Conservation (phyloP, 2,113 vertebrate species). For the Petaurus breviceps region DNA sequence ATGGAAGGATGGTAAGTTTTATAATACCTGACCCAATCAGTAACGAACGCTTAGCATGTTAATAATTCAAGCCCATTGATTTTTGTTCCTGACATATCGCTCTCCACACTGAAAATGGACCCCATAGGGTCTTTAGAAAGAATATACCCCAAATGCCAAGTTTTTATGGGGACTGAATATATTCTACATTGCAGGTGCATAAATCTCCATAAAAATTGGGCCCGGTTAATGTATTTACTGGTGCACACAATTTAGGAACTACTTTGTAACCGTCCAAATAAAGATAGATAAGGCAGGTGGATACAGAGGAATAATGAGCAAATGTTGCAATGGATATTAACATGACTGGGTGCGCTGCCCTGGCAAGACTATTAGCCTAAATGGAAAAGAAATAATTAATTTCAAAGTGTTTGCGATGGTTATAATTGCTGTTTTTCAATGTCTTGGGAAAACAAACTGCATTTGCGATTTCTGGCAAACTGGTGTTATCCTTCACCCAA, state of each 20-base stretch:
- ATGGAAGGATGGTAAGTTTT: slow-evolving; percentile 59
- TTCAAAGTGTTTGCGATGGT: slow-evolving; percentile 49
- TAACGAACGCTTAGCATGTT: slow-evolving; percentile 39
- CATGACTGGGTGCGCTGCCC: slow-evolving; percentile 47
- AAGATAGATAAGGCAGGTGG: slow-evolving; percentile 60
- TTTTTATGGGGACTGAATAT: slow-evolving; percentile 73
- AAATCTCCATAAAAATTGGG: slow-evolving; percentile 77
- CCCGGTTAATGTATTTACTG: slow-evolving; percentile 73
- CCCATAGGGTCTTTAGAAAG: slow-evolving; percentile 59
- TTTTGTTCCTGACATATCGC: slow-evolving; percentile 40
- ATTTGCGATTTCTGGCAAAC: slow-evolving; percentile 63
- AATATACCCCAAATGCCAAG: slow-evolving; percentile 63
- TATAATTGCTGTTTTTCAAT: slow-evolving; percentile 63
- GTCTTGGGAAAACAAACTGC: slow-evolving; percentile 61
- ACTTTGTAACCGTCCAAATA: slow-evolving; percentile 69
- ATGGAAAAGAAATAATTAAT: slow-evolving; percentile 60
- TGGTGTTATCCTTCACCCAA: slow-evolving; percentile 14
- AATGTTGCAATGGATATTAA: slow-evolving; percentile 58
- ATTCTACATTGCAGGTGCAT: slow-evolving; percentile 67
- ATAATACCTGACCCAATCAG: slow-evolving; percentile 37
- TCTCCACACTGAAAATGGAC: slow-evolving; percentile 58
- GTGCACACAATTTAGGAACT: slow-evolving; percentile 71
- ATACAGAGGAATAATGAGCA: slow-evolving; percentile 69
- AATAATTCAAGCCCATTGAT: slow-evolving; percentile 71
- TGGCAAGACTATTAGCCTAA: slow-evolving; percentile 56